These are phyloP conservation scores for Sebastes minor DNA, from an alignment of 2,797 vertebrate genomes.

Conservation along the genomic window DNA sequence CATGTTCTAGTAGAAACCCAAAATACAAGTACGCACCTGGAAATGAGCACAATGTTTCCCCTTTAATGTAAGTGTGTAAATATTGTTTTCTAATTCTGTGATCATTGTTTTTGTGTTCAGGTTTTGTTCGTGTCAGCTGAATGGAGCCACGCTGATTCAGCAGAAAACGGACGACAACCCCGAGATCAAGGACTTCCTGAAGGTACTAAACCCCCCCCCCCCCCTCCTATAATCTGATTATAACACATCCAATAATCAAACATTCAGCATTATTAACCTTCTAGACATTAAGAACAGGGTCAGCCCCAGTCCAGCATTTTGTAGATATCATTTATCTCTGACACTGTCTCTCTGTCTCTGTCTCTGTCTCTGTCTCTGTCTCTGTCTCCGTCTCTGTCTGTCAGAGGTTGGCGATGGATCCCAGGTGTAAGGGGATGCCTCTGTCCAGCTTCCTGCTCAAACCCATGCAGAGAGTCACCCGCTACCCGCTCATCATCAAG, in stretches of 20 bases:
- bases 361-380: not conserved
- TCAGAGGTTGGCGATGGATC: constrained; percentile 96
- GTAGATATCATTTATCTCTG: not conserved
- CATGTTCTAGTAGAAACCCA: too few relatives aligned
- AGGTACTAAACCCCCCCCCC: constrained; percentile 77
- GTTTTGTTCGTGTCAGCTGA: constrained; percentile 98
- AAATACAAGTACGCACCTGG: not conserved
- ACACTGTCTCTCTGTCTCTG: not conserved
- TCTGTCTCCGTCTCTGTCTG: not conserved
- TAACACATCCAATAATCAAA: not conserved
- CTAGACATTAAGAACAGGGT: not conserved
- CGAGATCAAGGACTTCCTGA: constrained; percentile 97
- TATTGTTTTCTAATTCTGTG: not conserved
- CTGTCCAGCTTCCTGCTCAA: constrained; percentile 98
- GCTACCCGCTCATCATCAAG: constrained; percentile 98
- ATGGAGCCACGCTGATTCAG: constrained; percentile 95
- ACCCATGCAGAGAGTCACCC: constrained; percentile 97
- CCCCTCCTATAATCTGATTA: not conserved
- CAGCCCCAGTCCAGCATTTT: not conserved
- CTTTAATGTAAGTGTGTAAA: not conserved
- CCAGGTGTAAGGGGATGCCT: constrained; percentile 97
- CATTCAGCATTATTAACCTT: not conserved
- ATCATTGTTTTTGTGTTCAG: constrained; percentile 50
- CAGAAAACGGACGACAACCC: constrained; percentile 96
- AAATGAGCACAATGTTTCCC: not conserved